phyloP scores from a whole-genome alignment of 2,113 vertebrate species.

The Alectura lathami region DNA sequence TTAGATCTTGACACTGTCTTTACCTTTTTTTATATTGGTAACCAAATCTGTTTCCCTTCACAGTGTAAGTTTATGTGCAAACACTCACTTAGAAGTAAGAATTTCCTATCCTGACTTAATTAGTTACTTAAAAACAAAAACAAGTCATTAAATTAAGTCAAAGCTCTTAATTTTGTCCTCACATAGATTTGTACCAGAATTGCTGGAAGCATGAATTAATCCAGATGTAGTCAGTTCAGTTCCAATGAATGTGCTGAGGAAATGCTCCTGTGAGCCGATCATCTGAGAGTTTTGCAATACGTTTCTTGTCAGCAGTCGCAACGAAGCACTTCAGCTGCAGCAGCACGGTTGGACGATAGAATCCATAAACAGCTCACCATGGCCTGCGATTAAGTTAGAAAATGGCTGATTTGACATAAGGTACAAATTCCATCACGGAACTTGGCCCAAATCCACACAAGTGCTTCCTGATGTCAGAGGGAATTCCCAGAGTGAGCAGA shows the following conservation, averaged over 20 bases:
- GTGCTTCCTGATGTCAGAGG: not conserved
- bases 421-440: not conserved
- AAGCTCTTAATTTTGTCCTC: conserved; percentile 14
- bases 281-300: not conserved
- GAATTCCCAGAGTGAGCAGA: not conserved
- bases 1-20: not conserved
- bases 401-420: conserved; percentile 23
- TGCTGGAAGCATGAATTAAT: not conserved
- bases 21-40: not conserved
- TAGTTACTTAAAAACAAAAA: not conserved
- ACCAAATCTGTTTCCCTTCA: conserved; percentile 22
- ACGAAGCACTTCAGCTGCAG: not conserved
- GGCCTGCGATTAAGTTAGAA: conserved; percentile 16
- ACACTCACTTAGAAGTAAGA: conserved; percentile 29
- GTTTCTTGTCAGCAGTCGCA: conserved; percentile 6
- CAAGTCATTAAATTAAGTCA: conserved; percentile 27
- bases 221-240: conserved; percentile 5
- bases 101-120: conserved; percentile 60
- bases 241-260: not conserved
- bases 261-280: not conserved
- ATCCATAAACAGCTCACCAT: conserved; percentile 11
- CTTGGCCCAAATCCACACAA: not conserved
- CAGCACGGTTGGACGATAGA: not conserved
- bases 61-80: not conserved
- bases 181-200: not conserved